These are phyloP conservation scores for Mystacides longicornis DNA, from an alignment of 2,888 invertebrate species.

Conservation along the genomic window DNA sequence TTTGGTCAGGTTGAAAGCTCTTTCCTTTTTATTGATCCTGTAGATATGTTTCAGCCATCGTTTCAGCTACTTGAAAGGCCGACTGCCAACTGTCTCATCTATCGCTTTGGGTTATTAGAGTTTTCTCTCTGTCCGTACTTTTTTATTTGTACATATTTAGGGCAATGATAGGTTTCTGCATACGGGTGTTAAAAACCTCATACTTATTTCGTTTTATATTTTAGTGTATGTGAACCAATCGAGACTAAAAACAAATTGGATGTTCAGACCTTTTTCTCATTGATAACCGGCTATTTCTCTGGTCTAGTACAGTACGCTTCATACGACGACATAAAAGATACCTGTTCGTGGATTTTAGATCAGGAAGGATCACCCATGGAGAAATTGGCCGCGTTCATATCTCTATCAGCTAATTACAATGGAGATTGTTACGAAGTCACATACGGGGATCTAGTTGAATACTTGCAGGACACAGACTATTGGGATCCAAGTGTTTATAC, in stretches of 20 bases:
- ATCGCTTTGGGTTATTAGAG: too few species aligned
- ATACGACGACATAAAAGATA: neutral
- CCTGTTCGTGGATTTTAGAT: neutral
- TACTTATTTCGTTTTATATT: neutral
- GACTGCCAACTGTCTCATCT: too few species aligned
- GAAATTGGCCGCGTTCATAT: conserved; percentile 5
- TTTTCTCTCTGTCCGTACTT: too few species aligned
- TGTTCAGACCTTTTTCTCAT: conserved; percentile 39
- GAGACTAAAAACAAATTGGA: conserved; percentile 33
- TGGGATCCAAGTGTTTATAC: neutral
- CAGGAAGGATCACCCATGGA: conserved; percentile 5
- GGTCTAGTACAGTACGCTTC: conserved; percentile 38
- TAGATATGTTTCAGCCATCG: too few species aligned
- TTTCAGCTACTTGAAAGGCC: too few species aligned
- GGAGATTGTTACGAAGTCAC: neutral
- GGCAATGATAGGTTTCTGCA: too few species aligned
- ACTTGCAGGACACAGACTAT: conserved; percentile 1
- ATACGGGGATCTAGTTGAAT: conserved; percentile 6
- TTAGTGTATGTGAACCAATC: conserved; percentile 38
- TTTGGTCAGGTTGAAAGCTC: too few species aligned
- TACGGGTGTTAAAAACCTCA: neutral
- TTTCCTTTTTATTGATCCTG: too few species aligned
- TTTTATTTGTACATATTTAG: too few species aligned
- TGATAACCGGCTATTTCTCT: conserved; percentile 39
- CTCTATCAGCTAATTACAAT: neutral